Evolutionary conservation across 1,140 invertebrate species (phyloP), one percentile per base, ranked within the genome.

Genomic region (Solenopsis invicta): DNA sequence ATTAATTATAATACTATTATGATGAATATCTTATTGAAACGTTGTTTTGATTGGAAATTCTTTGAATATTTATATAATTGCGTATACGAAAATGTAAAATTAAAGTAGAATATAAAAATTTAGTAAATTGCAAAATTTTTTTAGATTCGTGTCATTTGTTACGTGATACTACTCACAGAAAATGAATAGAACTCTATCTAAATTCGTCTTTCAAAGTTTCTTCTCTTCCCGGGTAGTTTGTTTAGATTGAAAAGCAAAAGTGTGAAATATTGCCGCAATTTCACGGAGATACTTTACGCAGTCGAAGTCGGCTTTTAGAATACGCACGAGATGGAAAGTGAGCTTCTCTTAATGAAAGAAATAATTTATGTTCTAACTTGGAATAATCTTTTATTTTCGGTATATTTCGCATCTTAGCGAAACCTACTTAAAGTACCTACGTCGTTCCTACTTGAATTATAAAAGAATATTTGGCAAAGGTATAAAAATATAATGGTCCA

Each of bases 241-340:
- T 75, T 74, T 6, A 50, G 18, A 74, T 82, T 59, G 67, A 37
- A 48, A 50, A 62, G 41, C 69, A 74, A 74, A 21, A 77, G 52
- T 64, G 80, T 84, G 69, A 84, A 75, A 84, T 84, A 84, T 75
- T n/a, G 54, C 24, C 18, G 67, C 54, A 74, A 84, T 84, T 75
- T 74, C 24, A 29, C 13, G 41, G 80, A 82, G 41, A 74, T 69
- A 69, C 41, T 69, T 45, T 52, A 41, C 41, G 8, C 41, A 18
- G n/a, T 84, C 41, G 69, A 75, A 84, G 41, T 34, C 18, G 24
- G 24, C 12, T 82, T 61, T 82, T 61, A 82, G 69, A 64, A 84
- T 74, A 74, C 80, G 80, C 80, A 84, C 69, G 18, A 24, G 13
- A 34, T 61, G 13, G 41, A 41, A 61, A 84, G 54, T 48, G 54